These are phyloP conservation scores for Protobothrops flavoviridis DNA, from an alignment of 2,113 vertebrate genomes.

Conservation along the genomic window DNA sequence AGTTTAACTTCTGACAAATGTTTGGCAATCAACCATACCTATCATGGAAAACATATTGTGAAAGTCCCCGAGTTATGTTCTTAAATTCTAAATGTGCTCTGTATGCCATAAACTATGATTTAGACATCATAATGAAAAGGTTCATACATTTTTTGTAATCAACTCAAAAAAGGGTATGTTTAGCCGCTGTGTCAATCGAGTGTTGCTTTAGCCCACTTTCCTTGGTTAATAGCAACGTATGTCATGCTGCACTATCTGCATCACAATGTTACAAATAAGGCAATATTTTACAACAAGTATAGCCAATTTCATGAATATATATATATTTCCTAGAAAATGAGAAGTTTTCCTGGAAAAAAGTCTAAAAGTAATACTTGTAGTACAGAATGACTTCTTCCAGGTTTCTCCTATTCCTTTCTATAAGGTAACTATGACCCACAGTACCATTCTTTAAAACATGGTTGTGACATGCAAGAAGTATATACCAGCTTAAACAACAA, in stretches of 20 bases:
- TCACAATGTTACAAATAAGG: background rate
- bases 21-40: background rate
- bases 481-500: background rate
- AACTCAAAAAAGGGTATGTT: background rate
- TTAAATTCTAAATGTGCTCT: background rate
- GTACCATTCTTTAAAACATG: background rate
- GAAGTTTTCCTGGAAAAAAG: background rate
- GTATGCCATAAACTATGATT: background rate
- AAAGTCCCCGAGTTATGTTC: background rate
- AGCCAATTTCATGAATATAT: background rate
- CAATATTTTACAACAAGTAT: background rate
- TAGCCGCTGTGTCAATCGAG: background rate
- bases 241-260: background rate
- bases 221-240: background rate
- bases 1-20: background rate
- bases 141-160: background rate
- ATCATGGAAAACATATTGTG: background rate
- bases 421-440: background rate
- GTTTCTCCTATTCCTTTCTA: background rate
- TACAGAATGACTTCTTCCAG: background rate
- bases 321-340: background rate
- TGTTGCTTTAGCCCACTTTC: background rate
- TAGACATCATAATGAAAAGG: background rate
- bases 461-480: background rate
- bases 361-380: background rate